Percentiles rank a stretch among this genome's conserved stretches.
These are phyloP conservation scores for Morinoia aosen DNA, from an alignment of 2,888 invertebrate species.

Conservation along the genomic window DNA sequence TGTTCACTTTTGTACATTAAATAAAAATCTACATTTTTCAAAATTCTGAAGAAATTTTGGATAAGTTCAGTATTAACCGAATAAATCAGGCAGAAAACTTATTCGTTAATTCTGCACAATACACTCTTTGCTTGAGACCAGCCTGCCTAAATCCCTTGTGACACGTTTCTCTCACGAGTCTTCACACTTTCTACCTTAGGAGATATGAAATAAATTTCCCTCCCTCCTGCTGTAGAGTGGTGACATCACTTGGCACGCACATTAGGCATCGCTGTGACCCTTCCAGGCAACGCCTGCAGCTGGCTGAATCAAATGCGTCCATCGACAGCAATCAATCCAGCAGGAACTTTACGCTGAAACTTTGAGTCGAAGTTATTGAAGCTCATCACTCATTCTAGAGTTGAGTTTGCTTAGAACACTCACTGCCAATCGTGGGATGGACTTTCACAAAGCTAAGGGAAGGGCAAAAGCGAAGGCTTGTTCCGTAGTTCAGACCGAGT, in stretches of 20 bases:
- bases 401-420: slow-evolving; percentile 30
- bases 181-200: too few relatives aligned
- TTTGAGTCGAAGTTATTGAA: slow-evolving; percentile 11
- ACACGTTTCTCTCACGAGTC: too few relatives aligned
- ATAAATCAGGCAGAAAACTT: too few relatives aligned
- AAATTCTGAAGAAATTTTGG: too few relatives aligned
- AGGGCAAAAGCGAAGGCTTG: not conserved
- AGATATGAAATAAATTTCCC: too few relatives aligned
- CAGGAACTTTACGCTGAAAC: not conserved
- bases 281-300: not conserved
- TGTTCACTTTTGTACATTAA: too few relatives aligned
- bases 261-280: not conserved
- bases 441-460: not conserved
- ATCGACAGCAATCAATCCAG: not conserved
- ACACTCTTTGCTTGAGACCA: too few relatives aligned
- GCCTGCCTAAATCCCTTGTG: too few relatives aligned
- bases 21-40: too few relatives aligned
- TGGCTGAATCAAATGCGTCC: not conserved
- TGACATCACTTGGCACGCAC: not conserved
- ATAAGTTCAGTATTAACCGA: too few relatives aligned
- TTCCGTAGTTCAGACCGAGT: not conserved
- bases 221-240: not conserved
- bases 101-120: too few relatives aligned
- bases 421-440: slow-evolving; percentile 20
- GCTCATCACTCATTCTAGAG: slow-evolving; percentile 4